Evolutionary conservation across 2,797 vertebrate genomes (phyloP), one percentile per base, ranked within the genome.

Genomic region (Melanitta fusca): DNA sequence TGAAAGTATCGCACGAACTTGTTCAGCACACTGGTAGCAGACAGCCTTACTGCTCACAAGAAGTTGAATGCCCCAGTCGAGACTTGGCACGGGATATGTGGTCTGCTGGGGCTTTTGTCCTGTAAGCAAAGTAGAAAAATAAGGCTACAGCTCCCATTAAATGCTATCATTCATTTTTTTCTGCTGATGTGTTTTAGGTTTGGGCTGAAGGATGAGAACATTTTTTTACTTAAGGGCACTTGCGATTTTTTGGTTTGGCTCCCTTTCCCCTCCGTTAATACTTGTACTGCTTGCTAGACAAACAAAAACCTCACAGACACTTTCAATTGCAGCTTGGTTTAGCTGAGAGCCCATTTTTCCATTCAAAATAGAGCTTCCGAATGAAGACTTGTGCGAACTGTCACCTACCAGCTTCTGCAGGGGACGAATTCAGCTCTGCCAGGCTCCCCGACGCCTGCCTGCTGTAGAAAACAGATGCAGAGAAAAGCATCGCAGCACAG

Each of bases 201-300:
- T 79, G 57, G 47, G 58, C 57, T 81, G 57, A 56, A 72, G 70
- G 92, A 53, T 0, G 3, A 65, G 89, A 80, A 84, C 56, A 66
- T 51, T 65, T 88, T 88, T 78, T 90, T 57, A 73, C 80, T 88
- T 34, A 47, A 60, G 89, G 70, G 80, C 65, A 61, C 32, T 77
- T 62, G 39, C 38, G 68, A 15, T 64, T 83, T 69, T 61, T 49
- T 87, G 60, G 70, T 80, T 84, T 92, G 89, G 89, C 86, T 73
- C 34, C 27, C 18, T 77, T 80, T 91, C 25, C 39, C 28, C 69
- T 68, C 54, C 43, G 6, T 64, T 68, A 80, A 80, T 54, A 49
- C 16, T 80, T 60, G 32, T 69, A 61, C 60, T 1, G 1, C 34
- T 80, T 69, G 43, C 82, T 77, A 56, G 78, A 75, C 24, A 72